These are phyloP conservation scores for Actinia tenebrosa DNA, from an alignment of 64 coral and sea anemone genomes.

Conservation along the genomic window DNA sequence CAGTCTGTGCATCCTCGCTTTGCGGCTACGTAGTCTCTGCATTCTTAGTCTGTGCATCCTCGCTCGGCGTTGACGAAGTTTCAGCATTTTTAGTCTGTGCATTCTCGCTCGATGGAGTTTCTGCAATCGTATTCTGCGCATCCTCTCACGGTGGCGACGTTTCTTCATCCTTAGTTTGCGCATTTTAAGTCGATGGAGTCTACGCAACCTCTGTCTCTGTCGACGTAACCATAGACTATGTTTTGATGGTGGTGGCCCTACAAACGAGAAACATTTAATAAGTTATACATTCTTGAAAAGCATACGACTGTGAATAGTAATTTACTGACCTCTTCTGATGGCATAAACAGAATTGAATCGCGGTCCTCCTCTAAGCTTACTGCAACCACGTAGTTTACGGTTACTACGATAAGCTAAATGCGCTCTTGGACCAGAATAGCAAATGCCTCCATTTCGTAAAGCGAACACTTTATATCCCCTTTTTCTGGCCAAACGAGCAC, in stretches of 20 bases:
- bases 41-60: not conserved
- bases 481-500: not conserved
- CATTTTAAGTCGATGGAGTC: not conserved
- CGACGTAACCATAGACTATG: not conserved
- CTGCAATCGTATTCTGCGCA: not conserved
- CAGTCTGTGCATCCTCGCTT: not conserved
- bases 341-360: conserved; percentile 13
- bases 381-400: not conserved
- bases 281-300: not conserved
- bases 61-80: not conserved
- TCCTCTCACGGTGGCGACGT: not conserved
- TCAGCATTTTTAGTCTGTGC: not conserved
- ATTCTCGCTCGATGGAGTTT: not conserved
- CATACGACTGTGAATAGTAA: not conserved
- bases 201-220: not conserved
- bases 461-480: conserved; percentile 20
- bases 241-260: not conserved
- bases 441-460: not conserved
- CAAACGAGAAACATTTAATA: not conserved
- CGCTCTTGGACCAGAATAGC: conserved; percentile 10
- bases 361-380: not conserved
- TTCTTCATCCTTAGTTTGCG: not conserved
- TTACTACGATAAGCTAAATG: conserved; percentile 8
- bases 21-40: not conserved
- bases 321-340: conserved; percentile 12